These are phyloP conservation scores for Baronia brevicornis DNA, from an alignment of 2,888 invertebrate species.

Conservation along the genomic window DNA sequence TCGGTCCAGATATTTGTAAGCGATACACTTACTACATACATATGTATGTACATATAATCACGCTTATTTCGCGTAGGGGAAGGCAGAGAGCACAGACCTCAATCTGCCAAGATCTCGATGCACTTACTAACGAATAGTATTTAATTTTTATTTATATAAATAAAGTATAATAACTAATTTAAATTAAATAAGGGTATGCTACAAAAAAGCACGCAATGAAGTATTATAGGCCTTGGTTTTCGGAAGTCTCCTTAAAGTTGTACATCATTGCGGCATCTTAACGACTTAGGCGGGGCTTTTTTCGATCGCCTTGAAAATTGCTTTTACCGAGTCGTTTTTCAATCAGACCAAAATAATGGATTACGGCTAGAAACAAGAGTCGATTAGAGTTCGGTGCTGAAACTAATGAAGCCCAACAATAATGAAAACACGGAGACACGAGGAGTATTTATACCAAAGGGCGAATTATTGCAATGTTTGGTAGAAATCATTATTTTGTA, in stretches of 20 bases:
- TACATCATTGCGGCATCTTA: slow-evolving; percentile 29
- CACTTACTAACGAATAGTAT: too few relatives aligned
- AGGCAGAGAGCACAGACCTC: too few relatives aligned
- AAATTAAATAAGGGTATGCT: not conserved
- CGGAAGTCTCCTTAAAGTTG: slow-evolving; percentile 5
- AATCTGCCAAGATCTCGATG: too few relatives aligned
- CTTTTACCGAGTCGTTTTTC: slow-evolving; percentile 13
- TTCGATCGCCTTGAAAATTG: slow-evolving; percentile 40
- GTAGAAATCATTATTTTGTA: too few relatives aligned
- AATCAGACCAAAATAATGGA: slow-evolving; percentile 14
- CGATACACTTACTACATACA: too few relatives aligned
- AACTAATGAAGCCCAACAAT: too few relatives aligned
- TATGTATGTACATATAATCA: too few relatives aligned
- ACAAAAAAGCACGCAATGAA: not conserved
- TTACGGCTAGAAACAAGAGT: slow-evolving; percentile 17
- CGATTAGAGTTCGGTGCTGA: slow-evolving; percentile 17
- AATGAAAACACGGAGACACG: too few relatives aligned
- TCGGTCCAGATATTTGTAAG: too few relatives aligned
- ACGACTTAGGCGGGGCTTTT: slow-evolving; percentile 46
- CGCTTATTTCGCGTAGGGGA: too few relatives aligned
- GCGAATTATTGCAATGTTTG: too few relatives aligned
- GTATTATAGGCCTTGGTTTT: slow-evolving; percentile 3
- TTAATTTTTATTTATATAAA: not conserved
- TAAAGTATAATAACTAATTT: not conserved
- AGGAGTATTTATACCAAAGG: too few relatives aligned